Evolutionary conservation across 2,113 vertebrate species (phyloP).

Genomic region (Microcebus lehilahytsara): DNA sequence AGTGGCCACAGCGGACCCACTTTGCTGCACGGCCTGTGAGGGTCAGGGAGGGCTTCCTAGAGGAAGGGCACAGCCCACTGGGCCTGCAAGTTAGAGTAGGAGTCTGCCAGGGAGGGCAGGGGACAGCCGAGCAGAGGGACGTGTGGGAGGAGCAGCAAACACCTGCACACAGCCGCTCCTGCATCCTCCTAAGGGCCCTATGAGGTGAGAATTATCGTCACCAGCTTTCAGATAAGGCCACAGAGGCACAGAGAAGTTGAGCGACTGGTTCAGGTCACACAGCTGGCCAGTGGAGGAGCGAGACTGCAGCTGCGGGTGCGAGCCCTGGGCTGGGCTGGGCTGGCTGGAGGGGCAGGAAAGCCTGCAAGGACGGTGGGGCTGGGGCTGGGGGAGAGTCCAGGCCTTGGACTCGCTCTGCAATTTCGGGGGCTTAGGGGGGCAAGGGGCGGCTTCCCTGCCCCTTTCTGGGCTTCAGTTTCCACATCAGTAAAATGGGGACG

Average conservation of each 20-base stretch:
- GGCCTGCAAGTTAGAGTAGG: not conserved
- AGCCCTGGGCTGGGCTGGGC: not conserved
- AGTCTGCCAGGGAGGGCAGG: not conserved
- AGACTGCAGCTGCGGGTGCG: not conserved
- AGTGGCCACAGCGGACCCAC: not conserved
- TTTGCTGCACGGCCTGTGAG: accelerated
- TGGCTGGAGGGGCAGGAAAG: not conserved
- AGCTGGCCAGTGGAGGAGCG: not conserved
- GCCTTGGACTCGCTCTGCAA: not conserved
- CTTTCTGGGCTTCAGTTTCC: not conserved
- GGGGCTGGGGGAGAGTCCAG: not conserved
- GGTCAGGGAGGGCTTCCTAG: not conserved
- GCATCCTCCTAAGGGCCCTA: not conserved
- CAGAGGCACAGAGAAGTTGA: not conserved
- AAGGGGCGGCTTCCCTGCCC: not conserved
- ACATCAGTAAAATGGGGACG: not conserved
- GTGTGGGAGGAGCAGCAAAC: not conserved
- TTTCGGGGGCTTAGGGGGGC: not conserved
- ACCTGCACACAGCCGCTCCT: not conserved
- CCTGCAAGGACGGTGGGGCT: not conserved
- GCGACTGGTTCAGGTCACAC: not conserved
- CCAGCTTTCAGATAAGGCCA: not conserved
- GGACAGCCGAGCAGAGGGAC: accelerated
- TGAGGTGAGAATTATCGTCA: accelerated
- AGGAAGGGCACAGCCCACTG: not conserved